Base-by-base conservation (phyloP, 2,888 invertebrate species). In the Zaprionus obscuricornis region DNA sequence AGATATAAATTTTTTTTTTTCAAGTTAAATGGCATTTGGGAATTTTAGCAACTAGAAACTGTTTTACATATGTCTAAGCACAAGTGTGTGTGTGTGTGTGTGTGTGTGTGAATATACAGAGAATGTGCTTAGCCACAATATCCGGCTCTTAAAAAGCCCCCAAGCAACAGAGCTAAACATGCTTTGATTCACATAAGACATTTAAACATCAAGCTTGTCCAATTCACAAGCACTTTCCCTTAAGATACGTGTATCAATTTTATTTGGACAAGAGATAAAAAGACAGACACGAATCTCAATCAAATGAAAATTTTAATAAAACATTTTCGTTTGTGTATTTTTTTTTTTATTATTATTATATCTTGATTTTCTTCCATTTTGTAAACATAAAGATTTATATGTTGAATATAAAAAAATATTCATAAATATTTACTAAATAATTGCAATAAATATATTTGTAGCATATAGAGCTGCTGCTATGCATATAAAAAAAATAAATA, bases 111-210 rank as follows among this genome's bases (percentile, higher is more conserved):
- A n/a, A 39, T 29, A 34, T 46, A 34, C n/a, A n/a, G n/a, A n/a
- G n/a, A n/a, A n/a, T 37, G 14, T 45, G 26, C 13, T 11, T 13
- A 31, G 18, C 56, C 47, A 43, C 47, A 55, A 42, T 63, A 17
- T 66, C 50, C 51, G 36, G 43, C 16, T 43, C 45, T 45, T 46
- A 14, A 34, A 22, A 27, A 45, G 8, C 26, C 42, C 17, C 11
- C n/a, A 31, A 17, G 34, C 20, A 39, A 6, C 6, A 1, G n/a
- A 33, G 11, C 60, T 37, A 8, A 43, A 39, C 31, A 46, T 17
- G 50, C 72, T 71, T 71, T 66, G 66, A 72, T 66, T 51, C 31
- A 54, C 46, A n/a, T 42, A 45, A 16, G 47, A 57, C 31, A n/a
- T n/a, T 57, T 40, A 34, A 14, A 13, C 52, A 49, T 54, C 47